Evolutionary conservation across 2,888 invertebrate genomes (phyloP), one percentile per base, ranked within the genome.

Genomic region (Malachius bipustulatus): DNA sequence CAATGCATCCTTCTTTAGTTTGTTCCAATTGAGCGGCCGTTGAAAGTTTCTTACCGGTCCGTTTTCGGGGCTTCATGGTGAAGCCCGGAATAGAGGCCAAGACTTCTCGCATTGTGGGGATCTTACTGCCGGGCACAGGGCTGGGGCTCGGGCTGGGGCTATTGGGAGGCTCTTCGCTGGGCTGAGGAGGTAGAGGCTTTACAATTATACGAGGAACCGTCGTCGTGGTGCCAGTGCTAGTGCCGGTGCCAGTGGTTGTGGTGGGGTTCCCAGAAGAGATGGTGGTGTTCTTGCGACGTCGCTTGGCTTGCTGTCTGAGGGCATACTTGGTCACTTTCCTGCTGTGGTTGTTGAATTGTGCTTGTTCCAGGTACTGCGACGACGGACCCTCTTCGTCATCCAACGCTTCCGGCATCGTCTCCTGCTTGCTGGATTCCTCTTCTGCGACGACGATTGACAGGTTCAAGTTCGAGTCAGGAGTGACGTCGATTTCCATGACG

Each of bases 1-100:
- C 94, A 47, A 96, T 85, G 59, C 85, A 84, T 34, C 93, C 91
- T 65, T 91, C 90, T 64, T 83, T 82, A 27, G 87, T 87, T 65
- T 89, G 87, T 56, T 89, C 89, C 44, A 93, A 67, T 64, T 93
- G 91, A 44, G 91, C 91, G 29, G 91, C 89, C 41, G 87, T 82
- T 24, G 89, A 88, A 47, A 89, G 64, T 60, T 87, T 85, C 57
- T 88, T 84, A 41, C 79, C 78, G 42, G 82, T 81, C 41, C 82
- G 67, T 58, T 84, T 82, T 39, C 82, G 64, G 34, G 81, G 82
- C 54, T 85, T 84, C 36, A 83, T 68, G 60, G 77, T 81, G 57
- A 88, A 88, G n/a, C 88, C 88, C 32, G 88, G 88, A 55, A 89
- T 83, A 39, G 88, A 87, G 14, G 87, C 84, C 44, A 89, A 61